phyloP scores from a whole-genome alignment of 2,113 vertebrate genomes.

The Callaeas wilsoni region DNA sequence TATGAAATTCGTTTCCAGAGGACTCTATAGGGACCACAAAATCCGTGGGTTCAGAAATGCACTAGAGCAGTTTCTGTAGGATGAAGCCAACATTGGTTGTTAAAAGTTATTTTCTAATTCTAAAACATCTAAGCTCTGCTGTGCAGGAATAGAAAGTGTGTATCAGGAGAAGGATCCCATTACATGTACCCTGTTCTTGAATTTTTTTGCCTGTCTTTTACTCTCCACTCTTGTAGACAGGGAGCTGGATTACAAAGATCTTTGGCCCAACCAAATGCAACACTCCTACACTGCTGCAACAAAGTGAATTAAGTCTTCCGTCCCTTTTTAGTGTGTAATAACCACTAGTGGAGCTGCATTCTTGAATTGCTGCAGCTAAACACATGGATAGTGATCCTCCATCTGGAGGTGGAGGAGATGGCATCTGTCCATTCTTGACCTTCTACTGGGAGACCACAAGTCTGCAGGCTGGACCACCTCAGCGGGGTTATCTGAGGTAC shows the following conservation, averaged over 20 bases:
- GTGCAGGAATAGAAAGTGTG: background rate
- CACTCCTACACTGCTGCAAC: background rate
- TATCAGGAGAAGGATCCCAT: background rate
- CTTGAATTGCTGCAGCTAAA: background rate
- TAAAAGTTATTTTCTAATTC: background rate
- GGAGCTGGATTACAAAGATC: background rate
- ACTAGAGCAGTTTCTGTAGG: background rate
- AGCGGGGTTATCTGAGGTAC: constrained; percentile 41
- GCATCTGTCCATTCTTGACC: constrained; percentile 18
- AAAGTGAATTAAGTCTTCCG: background rate
- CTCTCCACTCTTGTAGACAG: background rate
- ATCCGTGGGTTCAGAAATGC: background rate
- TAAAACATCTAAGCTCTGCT: background rate
- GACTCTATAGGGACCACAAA: background rate
- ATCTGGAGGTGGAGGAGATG: background rate
- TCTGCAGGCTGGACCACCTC: constrained; percentile 47
- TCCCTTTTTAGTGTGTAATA: background rate
- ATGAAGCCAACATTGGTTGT: background rate
- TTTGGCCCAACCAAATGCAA: background rate
- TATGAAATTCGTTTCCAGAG: background rate
- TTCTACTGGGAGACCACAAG: background rate
- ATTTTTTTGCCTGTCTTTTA: background rate
- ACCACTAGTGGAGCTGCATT: background rate
- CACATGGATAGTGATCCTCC: background rate
- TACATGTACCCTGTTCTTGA: background rate